phyloP scores from a whole-genome alignment of 2,113 vertebrate genomes.

The Rhinichthys klamathensis region DNA sequence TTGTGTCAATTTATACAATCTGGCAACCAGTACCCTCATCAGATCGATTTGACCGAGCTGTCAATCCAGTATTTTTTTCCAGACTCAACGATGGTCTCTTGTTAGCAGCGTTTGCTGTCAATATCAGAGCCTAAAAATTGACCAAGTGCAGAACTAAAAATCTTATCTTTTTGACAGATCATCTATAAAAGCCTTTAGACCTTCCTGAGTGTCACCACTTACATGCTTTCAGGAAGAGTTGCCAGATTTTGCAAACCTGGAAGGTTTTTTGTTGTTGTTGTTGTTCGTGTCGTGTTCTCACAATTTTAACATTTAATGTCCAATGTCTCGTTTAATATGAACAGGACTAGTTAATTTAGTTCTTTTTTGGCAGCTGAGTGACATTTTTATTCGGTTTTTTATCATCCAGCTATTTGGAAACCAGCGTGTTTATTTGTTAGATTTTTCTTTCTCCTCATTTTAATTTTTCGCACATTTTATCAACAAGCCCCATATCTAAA shows the following conservation, averaged over 20 bases:
- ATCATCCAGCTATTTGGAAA: constrained; percentile 4
- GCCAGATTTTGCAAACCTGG: constrained; percentile 14
- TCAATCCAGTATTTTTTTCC: neutral
- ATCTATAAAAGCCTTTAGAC: constrained; percentile 25
- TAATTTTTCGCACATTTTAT: neutral
- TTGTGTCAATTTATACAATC: neutral
- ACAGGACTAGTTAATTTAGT: constrained; percentile 25
- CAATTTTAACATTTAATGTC: neutral
- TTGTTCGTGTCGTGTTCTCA: constrained; percentile 6
- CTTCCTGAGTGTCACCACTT: constrained; percentile 19
- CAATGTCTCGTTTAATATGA: constrained; percentile 8
- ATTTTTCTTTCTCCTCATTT: neutral
- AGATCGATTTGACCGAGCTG: neutral
- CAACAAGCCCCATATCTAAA: constrained; percentile 13
- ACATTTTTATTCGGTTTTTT: constrained; percentile 16
- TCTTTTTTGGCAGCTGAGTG: constrained; percentile 23
- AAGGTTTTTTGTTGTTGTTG: neutral
- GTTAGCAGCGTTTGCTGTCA: constrained; percentile 8
- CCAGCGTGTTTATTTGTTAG: constrained; percentile 26
- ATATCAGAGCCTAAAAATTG: constrained; percentile 12
- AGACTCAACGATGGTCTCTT: neutral
- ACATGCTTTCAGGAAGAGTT: constrained; percentile 23
- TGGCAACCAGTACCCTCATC: neutral
- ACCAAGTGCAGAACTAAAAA: constrained; percentile 4
- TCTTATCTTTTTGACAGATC: constrained; percentile 34